Conservation (phyloP, 2,888 invertebrate genomes). For the Xestia sexstrigata region DNA sequence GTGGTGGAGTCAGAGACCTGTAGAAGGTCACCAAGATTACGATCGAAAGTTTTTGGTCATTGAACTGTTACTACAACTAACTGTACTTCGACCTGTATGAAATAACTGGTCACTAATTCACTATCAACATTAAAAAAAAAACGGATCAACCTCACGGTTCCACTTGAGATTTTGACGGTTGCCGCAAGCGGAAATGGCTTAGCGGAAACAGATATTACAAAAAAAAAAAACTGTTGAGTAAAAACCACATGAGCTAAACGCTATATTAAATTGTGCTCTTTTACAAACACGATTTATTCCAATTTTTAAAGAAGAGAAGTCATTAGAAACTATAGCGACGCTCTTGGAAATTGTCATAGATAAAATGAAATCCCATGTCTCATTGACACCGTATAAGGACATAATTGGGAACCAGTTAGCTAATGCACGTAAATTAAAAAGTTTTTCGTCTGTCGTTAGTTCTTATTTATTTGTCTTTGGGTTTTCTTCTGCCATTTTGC, state of each 20-base stretch:
- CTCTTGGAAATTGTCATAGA: too few relatives aligned
- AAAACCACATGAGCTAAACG: background rate
- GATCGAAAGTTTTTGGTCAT: slow-evolving; percentile 37
- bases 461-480: too few relatives aligned
- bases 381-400: too few relatives aligned
- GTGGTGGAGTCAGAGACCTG: background rate
- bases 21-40: slow-evolving; percentile 23
- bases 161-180: background rate
- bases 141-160: background rate
- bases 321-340: too few relatives aligned
- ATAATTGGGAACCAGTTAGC: too few relatives aligned
- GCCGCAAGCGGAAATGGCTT: background rate
- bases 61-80: slow-evolving; percentile 18
- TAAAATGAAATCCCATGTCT: background rate
- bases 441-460: too few relatives aligned
- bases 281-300: background rate
- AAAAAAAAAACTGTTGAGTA: background rate
- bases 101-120: background rate
- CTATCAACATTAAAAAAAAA: background rate
- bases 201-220: background rate
- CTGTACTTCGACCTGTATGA: background rate
- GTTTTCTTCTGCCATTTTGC: too few relatives aligned
- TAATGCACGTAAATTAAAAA: too few relatives aligned
- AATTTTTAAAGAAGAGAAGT: background rate
- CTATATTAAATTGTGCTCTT: background rate